A percentile compares a stretch with the other conserved stretches of the same genome.
Conservation (phyloP, 2,797 vertebrate species). For the Eospalax fontanierii region DNA sequence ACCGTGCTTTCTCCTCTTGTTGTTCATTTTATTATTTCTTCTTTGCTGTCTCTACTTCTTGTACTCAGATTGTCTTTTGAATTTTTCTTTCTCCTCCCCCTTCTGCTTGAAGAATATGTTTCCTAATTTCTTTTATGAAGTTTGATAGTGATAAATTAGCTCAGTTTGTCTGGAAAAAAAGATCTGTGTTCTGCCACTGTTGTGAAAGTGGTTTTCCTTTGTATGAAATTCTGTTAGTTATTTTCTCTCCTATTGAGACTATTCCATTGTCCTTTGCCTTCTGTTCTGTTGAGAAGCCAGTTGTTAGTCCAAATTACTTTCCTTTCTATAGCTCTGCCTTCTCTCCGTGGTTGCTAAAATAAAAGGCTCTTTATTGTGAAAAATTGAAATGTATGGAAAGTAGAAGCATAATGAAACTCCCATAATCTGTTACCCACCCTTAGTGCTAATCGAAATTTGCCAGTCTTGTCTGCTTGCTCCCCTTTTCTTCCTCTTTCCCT, state of each 20-base stretch:
- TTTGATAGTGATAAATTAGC: constrained; percentile 15
- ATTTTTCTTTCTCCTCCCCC: not conserved
- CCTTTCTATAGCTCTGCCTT: not conserved
- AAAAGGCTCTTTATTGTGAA: not conserved
- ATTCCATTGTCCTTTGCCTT: not conserved
- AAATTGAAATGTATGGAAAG: not conserved
- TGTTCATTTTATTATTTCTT: not conserved
- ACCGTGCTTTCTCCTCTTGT: too few relatives aligned
- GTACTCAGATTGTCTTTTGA: not conserved
- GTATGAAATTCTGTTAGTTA: not conserved
- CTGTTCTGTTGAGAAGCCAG: not conserved
- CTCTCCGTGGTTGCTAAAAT: not conserved
- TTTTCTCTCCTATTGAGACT: not conserved
- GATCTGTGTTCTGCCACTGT: not conserved
- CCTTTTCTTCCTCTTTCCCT: too few relatives aligned
- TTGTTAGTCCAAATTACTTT: not conserved
- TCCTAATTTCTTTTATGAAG: not conserved
- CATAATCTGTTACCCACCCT: fast-evolving
- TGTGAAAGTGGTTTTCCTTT: not conserved
- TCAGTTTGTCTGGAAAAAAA: not conserved
- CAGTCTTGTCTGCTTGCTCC: not conserved
- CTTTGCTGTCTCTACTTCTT: not conserved
- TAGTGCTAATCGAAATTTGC: not conserved
- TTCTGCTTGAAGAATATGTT: constrained; percentile 8
- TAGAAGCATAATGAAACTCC: not conserved